These are phyloP conservation scores for Heliconius congener DNA, from an alignment of 1,140 invertebrate species.

Conservation along the genomic window DNA sequence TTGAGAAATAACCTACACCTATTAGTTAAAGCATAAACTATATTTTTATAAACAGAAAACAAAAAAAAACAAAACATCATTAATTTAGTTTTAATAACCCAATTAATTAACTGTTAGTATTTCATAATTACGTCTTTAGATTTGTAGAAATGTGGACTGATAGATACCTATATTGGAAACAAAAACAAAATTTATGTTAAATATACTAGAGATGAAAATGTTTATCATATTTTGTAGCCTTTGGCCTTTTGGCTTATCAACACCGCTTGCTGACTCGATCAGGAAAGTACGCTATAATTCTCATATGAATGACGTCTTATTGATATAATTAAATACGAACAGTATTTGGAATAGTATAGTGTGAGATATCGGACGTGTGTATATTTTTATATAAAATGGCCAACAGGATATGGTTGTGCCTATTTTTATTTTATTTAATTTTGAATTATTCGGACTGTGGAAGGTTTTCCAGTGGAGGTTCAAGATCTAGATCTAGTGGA, in stretches of 20 bases:
- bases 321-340: background rate
- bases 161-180: background rate
- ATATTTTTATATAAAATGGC: constrained; percentile 36
- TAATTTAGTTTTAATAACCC: constrained; percentile 7
- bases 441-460: constrained; percentile 38
- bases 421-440: constrained; percentile 43
- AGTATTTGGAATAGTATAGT: background rate
- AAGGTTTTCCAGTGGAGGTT: constrained; percentile 27
- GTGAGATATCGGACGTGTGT: background rate
- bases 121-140: background rate
- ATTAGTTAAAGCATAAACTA: too few species aligned
- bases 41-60: background rate
- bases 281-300: constrained; percentile 31
- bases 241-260: constrained; percentile 1
- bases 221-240: constrained; percentile 8
- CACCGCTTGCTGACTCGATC: constrained; percentile 1
- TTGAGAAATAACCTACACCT: too few species aligned
- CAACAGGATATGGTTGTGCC: constrained; percentile 50
- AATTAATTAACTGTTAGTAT: background rate
- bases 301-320: constrained; percentile 37
- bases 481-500: constrained; percentile 25
- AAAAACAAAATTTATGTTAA: background rate
- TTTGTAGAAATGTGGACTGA: background rate
- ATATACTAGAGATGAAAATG: background rate
- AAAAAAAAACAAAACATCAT: background rate